Evolutionary conservation across 2,888 invertebrate genomes (phyloP).

Genomic region (Acronicta leporina): DNA sequence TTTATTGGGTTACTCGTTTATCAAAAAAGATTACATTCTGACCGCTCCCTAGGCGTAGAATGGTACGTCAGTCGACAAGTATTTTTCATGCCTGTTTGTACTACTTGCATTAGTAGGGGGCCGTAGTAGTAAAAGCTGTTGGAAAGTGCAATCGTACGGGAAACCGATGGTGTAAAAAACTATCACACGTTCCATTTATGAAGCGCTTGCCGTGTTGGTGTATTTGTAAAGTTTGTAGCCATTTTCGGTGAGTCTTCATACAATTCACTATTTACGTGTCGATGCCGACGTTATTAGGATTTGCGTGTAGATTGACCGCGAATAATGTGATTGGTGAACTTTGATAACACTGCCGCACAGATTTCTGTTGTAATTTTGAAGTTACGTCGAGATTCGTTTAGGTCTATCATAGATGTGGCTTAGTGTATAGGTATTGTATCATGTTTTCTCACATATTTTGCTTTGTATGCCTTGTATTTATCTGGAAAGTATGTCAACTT

Average conservation of each 20-base stretch:
- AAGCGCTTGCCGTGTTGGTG: constrained; percentile 75
- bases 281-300: constrained; percentile 65
- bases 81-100: constrained; percentile 87
- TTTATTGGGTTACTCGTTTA: constrained; percentile 62
- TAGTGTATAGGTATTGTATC: constrained; percentile 23
- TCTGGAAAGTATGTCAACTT: constrained; percentile 40
- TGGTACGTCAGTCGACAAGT: constrained; percentile 84
- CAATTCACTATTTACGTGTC: constrained; percentile 78
- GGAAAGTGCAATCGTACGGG: constrained; percentile 86
- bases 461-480: constrained; percentile 13
- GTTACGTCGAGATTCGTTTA: constrained; percentile 23
- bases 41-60: constrained; percentile 85
- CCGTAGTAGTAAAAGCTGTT: constrained; percentile 87
- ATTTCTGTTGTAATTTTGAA: constrained; percentile 31
- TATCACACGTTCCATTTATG: constrained; percentile 82
- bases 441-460: constrained; percentile 41
- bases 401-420: constrained; percentile 26
- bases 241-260: constrained; percentile 82
- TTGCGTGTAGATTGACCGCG: constrained; percentile 60
- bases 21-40: constrained; percentile 78
- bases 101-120: constrained; percentile 82
- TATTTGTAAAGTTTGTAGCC: constrained; percentile 82
- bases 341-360: constrained; percentile 33
- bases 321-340: constrained; percentile 53
- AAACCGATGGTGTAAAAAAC: constrained; percentile 83